Base-by-base conservation (phyloP, 2,797 vertebrate species). In the Xerus rutilus region DNA sequence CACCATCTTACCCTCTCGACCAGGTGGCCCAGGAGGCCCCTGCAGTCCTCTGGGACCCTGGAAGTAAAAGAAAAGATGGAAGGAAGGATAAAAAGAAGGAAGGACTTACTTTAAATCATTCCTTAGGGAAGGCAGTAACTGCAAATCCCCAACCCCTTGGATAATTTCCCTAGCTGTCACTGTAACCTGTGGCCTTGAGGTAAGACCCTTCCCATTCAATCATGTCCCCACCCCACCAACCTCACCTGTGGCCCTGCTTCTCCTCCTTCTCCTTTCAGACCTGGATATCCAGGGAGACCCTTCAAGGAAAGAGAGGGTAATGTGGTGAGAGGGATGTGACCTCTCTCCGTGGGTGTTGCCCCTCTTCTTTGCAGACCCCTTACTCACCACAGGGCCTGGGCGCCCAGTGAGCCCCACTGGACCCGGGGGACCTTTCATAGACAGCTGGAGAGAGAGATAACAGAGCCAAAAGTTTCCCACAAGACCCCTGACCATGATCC, bases 391-490 rank as follows among this genome's bases (percentile, higher is more conserved):
- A 0, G 99, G 99, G 10, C 99, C 99, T 0, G 99, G 97, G 91
- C 99, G 98, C 10, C 99, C 99, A 0, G 99, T 98, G 57, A 99
- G 98, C 83, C 99, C 99, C 96, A 98, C 14, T 0, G 99, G 98
- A 77, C 99, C 99, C 35, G 99, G 97, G 59, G 99, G 99, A 3
- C 99, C 99, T 97, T 98, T 99, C 98, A 99, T 97, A 72, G 99
- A 99, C 4, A 99, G 97, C 99, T 99, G 98, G 52, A 97, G 70
- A 95, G 62, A 92, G 1, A 49, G 52, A 45, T 23, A 62, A 30
- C 28, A 74, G 76, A 88, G 45, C 2, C 17, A 90, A 32, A 39
- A 73, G 30, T 72, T 30, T 52, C 76, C 65, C 23, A 1, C 1
- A 5, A 72, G 89, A 45, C 9, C 23, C 12, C 69, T 65, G 25